A percentile compares a stretch with the other conserved stretches of the same genome.
Conservation (phyloP, 2,797 vertebrate species). For the Hyperoplus lanceolatus region DNA sequence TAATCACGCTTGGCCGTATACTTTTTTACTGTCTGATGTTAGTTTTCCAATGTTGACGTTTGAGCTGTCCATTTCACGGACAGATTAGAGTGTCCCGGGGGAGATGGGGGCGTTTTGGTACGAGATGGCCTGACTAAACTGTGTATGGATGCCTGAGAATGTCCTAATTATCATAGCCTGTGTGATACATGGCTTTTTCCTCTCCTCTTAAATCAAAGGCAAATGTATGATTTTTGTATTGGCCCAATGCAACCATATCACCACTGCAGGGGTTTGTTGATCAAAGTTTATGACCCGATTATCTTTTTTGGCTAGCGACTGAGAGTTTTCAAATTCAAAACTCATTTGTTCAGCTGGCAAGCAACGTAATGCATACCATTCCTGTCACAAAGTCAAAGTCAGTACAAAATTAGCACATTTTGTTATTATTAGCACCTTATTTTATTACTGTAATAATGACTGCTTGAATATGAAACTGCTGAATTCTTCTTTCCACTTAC, state of each 20-base stretch:
- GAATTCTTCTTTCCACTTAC: background rate
- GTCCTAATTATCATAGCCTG: background rate
- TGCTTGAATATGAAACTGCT: background rate
- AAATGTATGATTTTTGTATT: background rate
- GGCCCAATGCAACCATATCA: background rate
- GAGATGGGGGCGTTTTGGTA: conserved; percentile 1
- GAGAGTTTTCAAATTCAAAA: background rate
- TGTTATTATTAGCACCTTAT: background rate
- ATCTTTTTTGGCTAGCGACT: background rate
- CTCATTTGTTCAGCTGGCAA: background rate
- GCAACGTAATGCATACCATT: conserved; percentile 1
- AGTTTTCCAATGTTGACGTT: conserved; percentile 55
- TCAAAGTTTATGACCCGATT: background rate
- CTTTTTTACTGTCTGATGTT: conserved; percentile 39
- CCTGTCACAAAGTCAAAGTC: background rate
- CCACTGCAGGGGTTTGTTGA: background rate
- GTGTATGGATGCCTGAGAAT: conserved; percentile 8
- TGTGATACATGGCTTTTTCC: background rate
- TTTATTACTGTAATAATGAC: background rate
- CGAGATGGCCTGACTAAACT: conserved; percentile 21
- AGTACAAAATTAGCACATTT: background rate
- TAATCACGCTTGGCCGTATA: conserved; percentile 46
- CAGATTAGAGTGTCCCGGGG: conserved; percentile 26
- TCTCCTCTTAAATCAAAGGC: background rate
- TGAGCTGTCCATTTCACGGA: conserved; percentile 29